Evolutionary conservation across 2,888 invertebrate genomes (phyloP).

Genomic region (Nasonia oneida): DNA sequence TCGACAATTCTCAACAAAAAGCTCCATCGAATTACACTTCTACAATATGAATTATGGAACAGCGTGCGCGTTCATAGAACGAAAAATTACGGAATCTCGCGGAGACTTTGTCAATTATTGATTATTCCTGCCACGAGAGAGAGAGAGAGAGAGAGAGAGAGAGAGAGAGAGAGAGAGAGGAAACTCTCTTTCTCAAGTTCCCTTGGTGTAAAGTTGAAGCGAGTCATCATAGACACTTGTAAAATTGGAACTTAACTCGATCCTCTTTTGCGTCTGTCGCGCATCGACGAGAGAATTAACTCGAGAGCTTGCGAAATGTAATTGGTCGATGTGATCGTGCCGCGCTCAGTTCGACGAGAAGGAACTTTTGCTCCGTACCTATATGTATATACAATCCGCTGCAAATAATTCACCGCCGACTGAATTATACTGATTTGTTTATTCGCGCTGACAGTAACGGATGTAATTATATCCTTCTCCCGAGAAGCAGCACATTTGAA

Average conservation of each 20-base stretch:
- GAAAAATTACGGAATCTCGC: neutral
- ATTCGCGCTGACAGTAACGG: neutral
- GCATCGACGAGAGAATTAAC: neutral
- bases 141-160: neutral
- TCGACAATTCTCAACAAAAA: neutral
- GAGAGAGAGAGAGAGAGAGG: neutral
- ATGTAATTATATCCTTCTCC: neutral
- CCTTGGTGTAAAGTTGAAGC: neutral
- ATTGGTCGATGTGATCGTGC: constrained; percentile 21
- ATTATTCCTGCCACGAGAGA: constrained; percentile 4
- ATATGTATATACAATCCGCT: neutral
- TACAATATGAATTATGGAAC: no score
- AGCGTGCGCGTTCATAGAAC: neutral
- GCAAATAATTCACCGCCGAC: no score
- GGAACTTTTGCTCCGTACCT: neutral
- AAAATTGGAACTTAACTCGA: neutral
- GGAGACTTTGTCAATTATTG: constrained; percentile 3
- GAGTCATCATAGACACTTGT: constrained; percentile 7
- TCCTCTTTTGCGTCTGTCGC: neutral
- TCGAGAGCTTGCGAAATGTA: neutral
- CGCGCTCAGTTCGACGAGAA: neutral
- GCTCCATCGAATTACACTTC: no score
- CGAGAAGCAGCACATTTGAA: neutral
- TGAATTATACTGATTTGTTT: neutral
- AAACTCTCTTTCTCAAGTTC: neutral